These are phyloP conservation scores for Microtus pennsylvanicus DNA, from an alignment of 2,113 vertebrate species.

Conservation along the genomic window DNA sequence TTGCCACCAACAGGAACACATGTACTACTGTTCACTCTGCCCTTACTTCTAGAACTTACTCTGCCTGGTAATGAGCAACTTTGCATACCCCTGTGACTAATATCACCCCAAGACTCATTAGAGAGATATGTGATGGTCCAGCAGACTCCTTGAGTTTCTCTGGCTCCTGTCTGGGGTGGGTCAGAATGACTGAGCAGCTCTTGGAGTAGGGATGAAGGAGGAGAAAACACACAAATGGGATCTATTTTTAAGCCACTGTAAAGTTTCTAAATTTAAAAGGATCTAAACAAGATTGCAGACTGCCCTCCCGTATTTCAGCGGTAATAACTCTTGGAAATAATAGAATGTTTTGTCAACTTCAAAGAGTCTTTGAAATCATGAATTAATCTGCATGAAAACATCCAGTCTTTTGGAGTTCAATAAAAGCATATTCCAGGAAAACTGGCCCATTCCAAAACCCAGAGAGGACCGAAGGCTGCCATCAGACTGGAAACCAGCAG, in stretches of 20 bases:
- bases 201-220: conserved; percentile 51
- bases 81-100: neutral
- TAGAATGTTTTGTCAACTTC: conserved; percentile 71
- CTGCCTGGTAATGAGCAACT: neutral
- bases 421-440: conserved; percentile 61
- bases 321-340: conserved; percentile 76
- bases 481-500: conserved; percentile 20
- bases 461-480: conserved; percentile 39
- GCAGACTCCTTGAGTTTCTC: conserved; percentile 20
- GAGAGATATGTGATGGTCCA: conserved; percentile 2
- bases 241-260: conserved; percentile 78
- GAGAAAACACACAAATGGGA: conserved; percentile 51
- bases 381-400: conserved; percentile 68
- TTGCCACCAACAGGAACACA: neutral
- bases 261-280: conserved; percentile 77
- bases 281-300: conserved; percentile 68
- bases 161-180: neutral
- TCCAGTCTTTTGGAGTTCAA: conserved; percentile 66
- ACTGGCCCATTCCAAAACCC: neutral
- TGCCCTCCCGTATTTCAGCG: conserved; percentile 54
- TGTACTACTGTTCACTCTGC: neutral
- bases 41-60: neutral
- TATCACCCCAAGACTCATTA: neutral
- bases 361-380: conserved; percentile 77
- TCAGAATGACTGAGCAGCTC: conserved; percentile 20